phyloP scores from a whole-genome alignment of 2,888 invertebrate genomes.

The Elegia similella region DNA sequence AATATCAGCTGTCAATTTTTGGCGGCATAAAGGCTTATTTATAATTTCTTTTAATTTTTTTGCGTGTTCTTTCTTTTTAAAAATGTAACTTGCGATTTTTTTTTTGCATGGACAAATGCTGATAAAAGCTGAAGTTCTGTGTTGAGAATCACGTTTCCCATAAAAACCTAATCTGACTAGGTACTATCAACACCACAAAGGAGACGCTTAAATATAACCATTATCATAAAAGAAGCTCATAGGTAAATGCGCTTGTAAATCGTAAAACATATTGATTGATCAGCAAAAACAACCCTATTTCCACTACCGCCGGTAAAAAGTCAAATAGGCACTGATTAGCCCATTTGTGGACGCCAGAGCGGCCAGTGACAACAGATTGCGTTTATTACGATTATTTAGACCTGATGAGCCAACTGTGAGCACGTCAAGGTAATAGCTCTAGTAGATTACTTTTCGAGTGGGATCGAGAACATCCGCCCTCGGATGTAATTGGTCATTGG shows the following conservation, averaged over 20 bases:
- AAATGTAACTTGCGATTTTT: too few relatives aligned
- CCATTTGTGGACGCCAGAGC: constrained; percentile 34
- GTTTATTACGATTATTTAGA: constrained; percentile 56
- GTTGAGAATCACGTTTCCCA: too few relatives aligned
- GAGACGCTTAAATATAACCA: not conserved
- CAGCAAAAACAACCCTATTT: constrained; percentile 8
- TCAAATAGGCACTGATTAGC: constrained; percentile 21
- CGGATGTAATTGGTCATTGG: constrained; percentile 58
- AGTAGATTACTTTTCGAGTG: constrained; percentile 61
- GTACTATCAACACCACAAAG: not conserved
- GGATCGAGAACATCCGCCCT: constrained; percentile 58
- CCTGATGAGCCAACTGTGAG: constrained; percentile 43
- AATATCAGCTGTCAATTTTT: too few relatives aligned
- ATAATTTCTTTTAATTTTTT: too few relatives aligned
- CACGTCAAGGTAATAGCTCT: constrained; percentile 54
- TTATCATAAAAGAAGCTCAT: not conserved
- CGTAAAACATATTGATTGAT: constrained; percentile 16
- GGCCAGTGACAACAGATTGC: constrained; percentile 45
- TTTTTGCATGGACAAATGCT: too few relatives aligned
- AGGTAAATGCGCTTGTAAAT: constrained; percentile 8
- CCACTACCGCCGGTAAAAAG: constrained; percentile 13
- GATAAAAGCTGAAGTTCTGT: too few relatives aligned
- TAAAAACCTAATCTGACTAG: not conserved
- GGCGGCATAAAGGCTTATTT: too few relatives aligned
- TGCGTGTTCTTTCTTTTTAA: too few relatives aligned